Evolutionary conservation across 2,797 vertebrate species (phyloP).

Genomic region (Epinephelus awoara): DNA sequence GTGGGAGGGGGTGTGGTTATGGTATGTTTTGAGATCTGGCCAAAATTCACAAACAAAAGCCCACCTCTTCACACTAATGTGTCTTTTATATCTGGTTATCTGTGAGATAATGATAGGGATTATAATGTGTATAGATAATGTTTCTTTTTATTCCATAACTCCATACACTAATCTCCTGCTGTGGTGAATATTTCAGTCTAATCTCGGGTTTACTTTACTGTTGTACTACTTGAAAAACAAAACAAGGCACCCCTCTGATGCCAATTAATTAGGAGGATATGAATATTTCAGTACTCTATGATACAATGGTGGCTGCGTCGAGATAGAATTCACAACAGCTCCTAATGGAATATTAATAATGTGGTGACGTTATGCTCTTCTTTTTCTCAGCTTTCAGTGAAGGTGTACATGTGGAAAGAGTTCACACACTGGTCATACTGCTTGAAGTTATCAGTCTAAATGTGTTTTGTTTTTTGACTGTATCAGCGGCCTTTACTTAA

Average conservation of each 20-base stretch:
- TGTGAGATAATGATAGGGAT: slow-evolving; percentile 66
- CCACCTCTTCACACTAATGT: slow-evolving; percentile 12
- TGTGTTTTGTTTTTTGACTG: not conserved
- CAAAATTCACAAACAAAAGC: slow-evolving; percentile 37
- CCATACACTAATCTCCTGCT: slow-evolving; percentile 65
- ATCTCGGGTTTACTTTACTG: slow-evolving; percentile 79
- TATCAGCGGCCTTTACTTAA: not conserved
- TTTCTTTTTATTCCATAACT: slow-evolving; percentile 68
- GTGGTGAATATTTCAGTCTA: slow-evolving; percentile 77
- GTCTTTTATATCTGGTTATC: slow-evolving; percentile 44
- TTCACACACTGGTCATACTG: slow-evolving; percentile 69
- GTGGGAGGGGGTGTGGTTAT: slow-evolving; percentile 47
- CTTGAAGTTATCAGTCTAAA: not conserved
- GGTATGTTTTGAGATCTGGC: slow-evolving; percentile 44
- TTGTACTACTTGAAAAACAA: slow-evolving; percentile 76
- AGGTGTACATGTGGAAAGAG: slow-evolving; percentile 59
- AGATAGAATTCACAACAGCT: slow-evolving; percentile 84
- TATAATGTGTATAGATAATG: slow-evolving; percentile 52
- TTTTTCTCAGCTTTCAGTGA: slow-evolving; percentile 77
- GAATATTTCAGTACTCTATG: slow-evolving; percentile 87
- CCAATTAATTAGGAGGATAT: slow-evolving; percentile 87
- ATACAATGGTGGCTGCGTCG: slow-evolving; percentile 82
- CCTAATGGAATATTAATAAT: slow-evolving; percentile 87
- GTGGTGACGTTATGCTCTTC: slow-evolving; percentile 73
- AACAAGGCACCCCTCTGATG: slow-evolving; percentile 79